A percentile compares a stretch with the other conserved stretches of the same genome.
phyloP scores from a whole-genome alignment of 2,888 invertebrate genomes.

The Vanessa cardui region DNA sequence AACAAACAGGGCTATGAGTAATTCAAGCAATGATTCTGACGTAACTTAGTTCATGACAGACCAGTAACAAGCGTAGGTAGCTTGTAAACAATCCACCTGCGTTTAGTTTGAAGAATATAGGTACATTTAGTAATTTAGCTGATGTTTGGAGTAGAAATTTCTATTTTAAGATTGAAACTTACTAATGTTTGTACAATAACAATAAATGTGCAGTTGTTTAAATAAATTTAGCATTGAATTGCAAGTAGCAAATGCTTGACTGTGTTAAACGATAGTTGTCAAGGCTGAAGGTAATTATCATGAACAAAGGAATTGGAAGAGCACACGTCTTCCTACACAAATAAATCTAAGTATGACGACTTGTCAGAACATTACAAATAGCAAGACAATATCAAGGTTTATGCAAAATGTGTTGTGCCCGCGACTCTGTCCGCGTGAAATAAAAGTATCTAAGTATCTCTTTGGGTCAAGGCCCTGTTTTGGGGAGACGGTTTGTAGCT shows the following conservation, averaged over 20 bases:
- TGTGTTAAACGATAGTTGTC: neutral
- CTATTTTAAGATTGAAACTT: no score
- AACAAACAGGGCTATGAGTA: constrained; percentile 19
- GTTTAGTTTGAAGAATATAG: neutral
- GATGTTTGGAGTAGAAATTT: no score
- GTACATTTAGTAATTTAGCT: no score
- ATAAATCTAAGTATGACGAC: neutral
- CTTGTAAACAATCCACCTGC: neutral
- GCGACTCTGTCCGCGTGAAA: neutral
- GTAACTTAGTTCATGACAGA: constrained; percentile 15
- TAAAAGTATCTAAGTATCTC: no score
- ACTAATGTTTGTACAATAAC: no score
- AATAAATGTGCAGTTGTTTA: no score
- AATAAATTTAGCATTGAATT: neutral
- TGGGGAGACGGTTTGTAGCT: no score
- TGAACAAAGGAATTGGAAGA: constrained; percentile 59
- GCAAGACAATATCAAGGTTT: constrained; percentile 3
- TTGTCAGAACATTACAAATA: neutral
- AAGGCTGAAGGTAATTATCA: constrained; percentile 53
- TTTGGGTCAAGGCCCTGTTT: no score
- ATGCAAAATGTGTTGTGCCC: neutral
- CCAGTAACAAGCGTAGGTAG: constrained; percentile 16
- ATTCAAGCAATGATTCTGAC: constrained; percentile 23
- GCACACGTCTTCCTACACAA: constrained; percentile 9
- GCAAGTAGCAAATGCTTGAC: neutral